These are phyloP conservation scores for Acropora tenuis DNA, from an alignment of 64 coral and sea anemone genomes.

Conservation along the genomic window DNA sequence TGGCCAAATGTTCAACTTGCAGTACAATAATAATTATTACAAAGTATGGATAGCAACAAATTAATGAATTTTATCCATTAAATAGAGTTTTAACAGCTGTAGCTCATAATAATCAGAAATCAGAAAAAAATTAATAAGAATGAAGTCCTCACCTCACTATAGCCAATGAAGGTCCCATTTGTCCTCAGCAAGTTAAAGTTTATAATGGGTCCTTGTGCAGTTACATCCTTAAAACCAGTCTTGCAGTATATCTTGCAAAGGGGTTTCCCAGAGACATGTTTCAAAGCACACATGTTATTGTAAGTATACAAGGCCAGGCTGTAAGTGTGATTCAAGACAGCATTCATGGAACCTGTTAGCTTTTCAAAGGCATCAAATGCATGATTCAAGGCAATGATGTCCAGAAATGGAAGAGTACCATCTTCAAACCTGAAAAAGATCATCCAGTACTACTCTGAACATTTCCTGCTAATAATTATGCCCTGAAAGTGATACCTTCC, in stretches of 20 bases:
- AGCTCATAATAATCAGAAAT: too few species aligned
- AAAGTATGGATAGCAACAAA: too few species aligned
- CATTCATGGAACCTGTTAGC: conserved; percentile 64
- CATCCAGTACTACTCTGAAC: not conserved
- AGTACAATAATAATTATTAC: too few species aligned
- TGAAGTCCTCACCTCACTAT: conserved; percentile 79
- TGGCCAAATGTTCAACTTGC: too few species aligned
- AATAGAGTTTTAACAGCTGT: too few species aligned
- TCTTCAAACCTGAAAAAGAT: conserved; percentile 85
- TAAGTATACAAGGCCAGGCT: conserved; percentile 78
- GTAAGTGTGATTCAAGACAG: conserved; percentile 81
- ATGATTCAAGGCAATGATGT: conserved; percentile 85
- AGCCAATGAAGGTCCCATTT: conserved; percentile 91
- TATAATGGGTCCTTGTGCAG: conserved; percentile 82
- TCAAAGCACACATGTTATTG: conserved; percentile 75
- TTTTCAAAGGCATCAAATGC: conserved; percentile 62
- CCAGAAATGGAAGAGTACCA: conserved; percentile 90
- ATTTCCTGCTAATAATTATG: too few species aligned
- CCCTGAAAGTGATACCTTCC: too few species aligned
- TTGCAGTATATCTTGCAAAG: conserved; percentile 79
- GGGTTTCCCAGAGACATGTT: conserved; percentile 65
- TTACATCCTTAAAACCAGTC: conserved; percentile 64
- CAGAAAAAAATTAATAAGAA: too few species aligned
- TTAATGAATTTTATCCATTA: too few species aligned
- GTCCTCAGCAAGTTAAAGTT: conserved; percentile 90